Evolutionary conservation across 2,797 vertebrate genomes (phyloP).

Genomic region (Crossoptilon crossoptilon): DNA sequence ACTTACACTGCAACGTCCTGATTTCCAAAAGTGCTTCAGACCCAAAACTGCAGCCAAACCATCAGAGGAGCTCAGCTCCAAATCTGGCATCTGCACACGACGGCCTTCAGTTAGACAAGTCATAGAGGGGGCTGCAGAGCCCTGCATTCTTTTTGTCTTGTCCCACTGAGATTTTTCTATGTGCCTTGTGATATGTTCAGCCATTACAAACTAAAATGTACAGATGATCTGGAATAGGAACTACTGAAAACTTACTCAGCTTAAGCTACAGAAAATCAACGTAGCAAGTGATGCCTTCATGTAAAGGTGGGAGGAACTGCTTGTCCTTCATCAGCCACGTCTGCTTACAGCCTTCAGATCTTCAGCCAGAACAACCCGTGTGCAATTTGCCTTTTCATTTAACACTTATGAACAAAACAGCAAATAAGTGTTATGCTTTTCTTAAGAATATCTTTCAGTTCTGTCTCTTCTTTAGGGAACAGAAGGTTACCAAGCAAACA

Average conservation of each 20-base stretch:
- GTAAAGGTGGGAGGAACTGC: background rate
- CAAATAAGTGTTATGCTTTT: background rate
- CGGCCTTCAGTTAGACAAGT: background rate
- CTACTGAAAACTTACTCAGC: background rate
- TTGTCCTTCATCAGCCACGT: background rate
- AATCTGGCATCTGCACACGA: background rate
- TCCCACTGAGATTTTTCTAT: background rate
- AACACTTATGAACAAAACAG: background rate
- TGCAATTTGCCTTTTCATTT: background rate
- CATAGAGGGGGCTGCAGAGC: background rate
- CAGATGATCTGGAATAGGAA: background rate
- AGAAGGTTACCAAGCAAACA: background rate
- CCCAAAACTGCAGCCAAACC: background rate
- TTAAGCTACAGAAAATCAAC: background rate
- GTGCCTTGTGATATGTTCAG: background rate
- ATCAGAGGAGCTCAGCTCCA: background rate
- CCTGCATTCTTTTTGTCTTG: background rate
- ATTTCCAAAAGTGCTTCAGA: background rate
- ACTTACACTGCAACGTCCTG: background rate
- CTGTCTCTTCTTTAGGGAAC: background rate
- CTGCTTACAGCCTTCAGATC: background rate
- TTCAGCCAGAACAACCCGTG: background rate
- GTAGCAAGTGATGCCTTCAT: background rate
- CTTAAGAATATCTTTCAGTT: slow-evolving; percentile 43
- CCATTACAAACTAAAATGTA: background rate